Base-by-base conservation (phyloP, 2,888 invertebrate species). In the Diploptera punctata region DNA sequence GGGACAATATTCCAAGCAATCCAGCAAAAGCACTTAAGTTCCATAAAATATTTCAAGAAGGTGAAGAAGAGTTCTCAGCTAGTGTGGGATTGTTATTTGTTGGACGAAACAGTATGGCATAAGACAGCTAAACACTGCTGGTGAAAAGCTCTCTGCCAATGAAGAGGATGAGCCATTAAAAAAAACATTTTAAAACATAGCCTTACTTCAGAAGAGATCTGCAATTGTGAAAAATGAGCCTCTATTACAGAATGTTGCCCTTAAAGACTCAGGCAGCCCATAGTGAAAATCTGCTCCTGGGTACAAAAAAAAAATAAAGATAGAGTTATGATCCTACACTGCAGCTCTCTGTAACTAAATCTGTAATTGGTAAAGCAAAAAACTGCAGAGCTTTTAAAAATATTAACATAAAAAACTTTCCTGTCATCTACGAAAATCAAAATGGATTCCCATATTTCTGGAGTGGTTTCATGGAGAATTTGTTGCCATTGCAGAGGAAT, bases 301-400 rank as follows among this genome's bases (percentile, higher is more conserved):
- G 5, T 60, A 26, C 60, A 60, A 60, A 29, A 60, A n/a, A n/a
- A n/a, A 21, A 60, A 21, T 60, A 26, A 60, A 60, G 60, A 24
- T 26, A 21, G 60, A n/a, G 26, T 52, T 18, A 52, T n/a, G 5
- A n/a, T 13, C 49, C 5, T 49, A n/a, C 10, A 5, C 10, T 49
- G n/a, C 18, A 18, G 49, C 49, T 49, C 49, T 49, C 49, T 49
- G n/a, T n/a, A 49, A 49, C n/a, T 49, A n/a, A 49, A 49, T 13
- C 49, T 18, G 7, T 49, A 5, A 49, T 49, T n/a, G n/a, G 49
- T 49, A 49, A 49, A 49, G n/a, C 49, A 49, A 49, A 49, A 49
- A 49, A 5, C n/a, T n/a, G 4, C 10, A 7, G 49, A 13, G 49
- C 49, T 13, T 49, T 49, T 49, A 49, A 49, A 49, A 49, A 49